Evolutionary conservation across 2,113 vertebrate genomes (phyloP).

Genomic region (Ciconia stormi): DNA sequence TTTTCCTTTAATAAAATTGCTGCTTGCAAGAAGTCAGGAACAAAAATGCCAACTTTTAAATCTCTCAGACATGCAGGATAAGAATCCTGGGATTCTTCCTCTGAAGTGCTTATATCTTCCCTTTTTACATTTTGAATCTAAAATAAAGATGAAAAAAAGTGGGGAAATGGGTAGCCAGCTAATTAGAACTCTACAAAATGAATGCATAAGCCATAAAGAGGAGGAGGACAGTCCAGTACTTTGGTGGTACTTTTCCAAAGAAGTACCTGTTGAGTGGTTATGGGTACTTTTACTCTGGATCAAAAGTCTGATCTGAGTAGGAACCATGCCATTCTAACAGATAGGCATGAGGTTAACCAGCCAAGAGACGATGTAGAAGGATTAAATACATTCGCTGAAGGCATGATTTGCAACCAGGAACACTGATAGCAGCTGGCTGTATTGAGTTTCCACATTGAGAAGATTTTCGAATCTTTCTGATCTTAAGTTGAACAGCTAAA

Average conservation of each 20-base stretch:
- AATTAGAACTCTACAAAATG: neutral
- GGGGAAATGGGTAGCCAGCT: neutral
- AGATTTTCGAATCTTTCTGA: neutral
- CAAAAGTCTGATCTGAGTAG: neutral
- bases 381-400: neutral
- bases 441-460: neutral
- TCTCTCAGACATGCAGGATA: neutral
- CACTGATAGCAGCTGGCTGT: slow-evolving; percentile 20
- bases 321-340: neutral
- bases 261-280: neutral
- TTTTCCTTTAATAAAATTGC: neutral
- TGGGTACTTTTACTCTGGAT: neutral
- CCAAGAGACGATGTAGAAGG: neutral
- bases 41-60: neutral
- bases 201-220: neutral
- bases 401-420: neutral
- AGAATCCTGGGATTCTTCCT: neutral
- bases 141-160: neutral
- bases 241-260: neutral
- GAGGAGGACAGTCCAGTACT: neutral
- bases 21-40: neutral
- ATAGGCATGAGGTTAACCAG: neutral
- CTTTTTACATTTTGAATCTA: neutral
- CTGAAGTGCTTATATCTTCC: neutral
- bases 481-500: neutral